Evolutionary conservation across 2,888 invertebrate species (phyloP).

Genomic region (Periphyllus acericola): DNA sequence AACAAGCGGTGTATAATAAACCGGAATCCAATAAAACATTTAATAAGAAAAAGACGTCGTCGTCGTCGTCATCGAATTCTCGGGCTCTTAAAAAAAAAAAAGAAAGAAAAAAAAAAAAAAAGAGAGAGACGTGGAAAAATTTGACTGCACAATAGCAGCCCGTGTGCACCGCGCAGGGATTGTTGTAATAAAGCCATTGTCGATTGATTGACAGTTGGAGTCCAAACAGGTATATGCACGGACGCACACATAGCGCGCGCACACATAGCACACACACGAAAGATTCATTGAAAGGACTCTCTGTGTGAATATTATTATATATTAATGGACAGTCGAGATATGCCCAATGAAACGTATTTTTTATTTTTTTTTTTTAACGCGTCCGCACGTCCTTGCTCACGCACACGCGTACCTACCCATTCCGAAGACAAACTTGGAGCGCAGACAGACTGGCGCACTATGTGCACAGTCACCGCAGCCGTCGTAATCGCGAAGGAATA

Average conservation of each 20-base stretch:
- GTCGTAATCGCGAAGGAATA: neutral
- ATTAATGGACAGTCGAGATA: slow-evolving; percentile 56
- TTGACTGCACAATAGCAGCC: slow-evolving; percentile 35
- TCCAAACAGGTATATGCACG: slow-evolving; percentile 43
- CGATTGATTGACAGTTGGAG: slow-evolving; percentile 59
- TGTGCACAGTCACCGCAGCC: slow-evolving; percentile 58
- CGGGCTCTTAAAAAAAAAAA: slow-evolving; percentile 32
- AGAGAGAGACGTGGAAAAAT: slow-evolving; percentile 49
- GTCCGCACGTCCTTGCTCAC: neutral
- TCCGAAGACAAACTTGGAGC: slow-evolving; percentile 56
- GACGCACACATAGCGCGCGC: slow-evolving; percentile 13
- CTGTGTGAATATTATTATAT: slow-evolving; percentile 42
- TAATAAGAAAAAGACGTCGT: slow-evolving; percentile 28
- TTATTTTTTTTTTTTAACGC: slow-evolving; percentile 8
- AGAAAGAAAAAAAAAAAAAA: neutral
- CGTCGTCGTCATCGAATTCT: slow-evolving; percentile 34
- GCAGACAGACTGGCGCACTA: slow-evolving; percentile 58
- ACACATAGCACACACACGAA: neutral
- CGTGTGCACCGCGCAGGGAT: neutral
- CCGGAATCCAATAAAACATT: slow-evolving; percentile 58
- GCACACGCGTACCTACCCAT: neutral
- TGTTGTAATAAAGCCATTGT: slow-evolving; percentile 58
- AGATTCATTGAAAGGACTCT: slow-evolving; percentile 50
- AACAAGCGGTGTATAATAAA: slow-evolving; percentile 26
- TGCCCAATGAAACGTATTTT: slow-evolving; percentile 56